These are phyloP conservation scores for Bembecia ichneumoniformis DNA, from an alignment of 2,888 invertebrate genomes.

Conservation along the genomic window DNA sequence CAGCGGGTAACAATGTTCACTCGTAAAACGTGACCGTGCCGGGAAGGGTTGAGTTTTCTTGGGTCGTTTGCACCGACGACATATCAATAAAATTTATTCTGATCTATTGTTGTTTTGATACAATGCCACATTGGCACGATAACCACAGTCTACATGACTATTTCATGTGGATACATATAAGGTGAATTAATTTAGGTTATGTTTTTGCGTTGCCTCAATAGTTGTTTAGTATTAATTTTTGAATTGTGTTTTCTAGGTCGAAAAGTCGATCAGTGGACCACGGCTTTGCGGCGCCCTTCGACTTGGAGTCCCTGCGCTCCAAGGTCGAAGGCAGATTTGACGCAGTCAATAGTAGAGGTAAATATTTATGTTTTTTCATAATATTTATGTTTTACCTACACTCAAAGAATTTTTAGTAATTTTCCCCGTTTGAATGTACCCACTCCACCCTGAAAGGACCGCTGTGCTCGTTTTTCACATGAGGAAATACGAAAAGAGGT, in stretches of 20 bases:
- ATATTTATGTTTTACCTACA: neutral
- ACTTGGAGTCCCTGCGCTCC: constrained; percentile 86
- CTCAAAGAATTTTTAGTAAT: neutral
- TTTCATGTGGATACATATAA: neutral
- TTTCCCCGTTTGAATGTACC: neutral
- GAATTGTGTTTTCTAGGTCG: constrained; percentile 76
- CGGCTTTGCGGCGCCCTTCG: constrained; percentile 88
- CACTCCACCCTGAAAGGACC: neutral
- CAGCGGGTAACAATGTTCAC: neutral
- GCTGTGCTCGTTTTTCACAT: no score
- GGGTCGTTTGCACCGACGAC: neutral
- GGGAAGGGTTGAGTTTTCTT: neutral
- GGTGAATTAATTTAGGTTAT: neutral
- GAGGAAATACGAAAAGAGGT: neutral
- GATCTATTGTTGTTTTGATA: no score
- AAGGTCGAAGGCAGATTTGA: constrained; percentile 91
- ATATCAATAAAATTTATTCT: no score
- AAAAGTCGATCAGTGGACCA: constrained; percentile 93
- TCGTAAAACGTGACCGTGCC: neutral
- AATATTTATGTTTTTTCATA: constrained; percentile 3
- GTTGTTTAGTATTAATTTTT: neutral
- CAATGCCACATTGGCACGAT: neutral
- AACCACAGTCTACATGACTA: neutral
- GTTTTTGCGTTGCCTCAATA: neutral
- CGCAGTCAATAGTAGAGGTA: constrained; percentile 77